Base-by-base conservation (phyloP, 2,888 invertebrate genomes). In the Onchidella celtica region DNA sequence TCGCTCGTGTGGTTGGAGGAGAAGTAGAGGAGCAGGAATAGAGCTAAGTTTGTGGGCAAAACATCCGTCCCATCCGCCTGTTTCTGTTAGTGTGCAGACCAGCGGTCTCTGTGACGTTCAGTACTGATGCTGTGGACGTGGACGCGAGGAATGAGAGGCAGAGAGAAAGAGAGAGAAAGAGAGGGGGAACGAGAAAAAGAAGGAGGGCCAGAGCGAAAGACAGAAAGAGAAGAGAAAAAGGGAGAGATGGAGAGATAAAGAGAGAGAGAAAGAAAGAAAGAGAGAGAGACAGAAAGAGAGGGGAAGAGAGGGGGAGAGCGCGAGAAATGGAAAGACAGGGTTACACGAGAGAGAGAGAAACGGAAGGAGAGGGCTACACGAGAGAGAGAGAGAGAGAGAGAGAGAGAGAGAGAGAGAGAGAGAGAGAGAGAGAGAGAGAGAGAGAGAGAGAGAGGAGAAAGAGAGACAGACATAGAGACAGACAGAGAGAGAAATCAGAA, bases 221-320 rank as follows among this genome's bases (percentile, higher is more conserved):
- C 17, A 11, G 3, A 3, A 38, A 55, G 27, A 14, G 24, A 29
- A 29, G 2, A 27, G n/a, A n/a, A 34, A 59, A 21, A 74, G 34
- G 34, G 11, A 74, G 59, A 74, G 34, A 74, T 32, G 59, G n/a
- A 74, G 34, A 74, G 74, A 74, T 24, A 74, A 11, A 59, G 74
- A 59, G 34, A 59, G 32, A 74, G 61, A 74, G 61, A 74, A 34
- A 74, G 61, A 74, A n/a, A 59, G 61, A 61, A n/a, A 74, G 74
- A 74, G 59, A 74, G 74, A 59, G 21, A 59, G 59, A 59, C 4
- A 59, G 61, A 59, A 21, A 59, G 34, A 59, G 32, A 59, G 14
- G 29, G 17, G 29, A 21, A 74, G 34, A 59, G 73, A 73, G 29
- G 17, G 17, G 11, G 40, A 38, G 24, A 36, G 24, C 14, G 24